A percentile compares a stretch with the other conserved stretches of the same genome.
phyloP scores from a whole-genome alignment of 2,797 vertebrate species.

The Scyliorhinus canicula region DNA sequence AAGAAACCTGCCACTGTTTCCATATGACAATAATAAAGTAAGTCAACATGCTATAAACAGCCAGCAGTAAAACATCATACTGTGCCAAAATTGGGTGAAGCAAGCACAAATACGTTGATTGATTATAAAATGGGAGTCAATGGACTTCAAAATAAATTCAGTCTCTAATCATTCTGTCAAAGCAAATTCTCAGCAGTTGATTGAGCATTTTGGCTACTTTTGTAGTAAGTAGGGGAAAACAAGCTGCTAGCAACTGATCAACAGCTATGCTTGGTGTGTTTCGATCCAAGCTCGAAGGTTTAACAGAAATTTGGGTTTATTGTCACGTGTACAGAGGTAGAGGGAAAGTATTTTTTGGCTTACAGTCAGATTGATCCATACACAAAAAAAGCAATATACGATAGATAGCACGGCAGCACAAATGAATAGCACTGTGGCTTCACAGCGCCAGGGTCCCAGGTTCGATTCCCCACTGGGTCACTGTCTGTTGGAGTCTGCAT shows the following conservation, averaged over 20 bases:
- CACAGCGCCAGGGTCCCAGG: no score
- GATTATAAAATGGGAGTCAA: no score
- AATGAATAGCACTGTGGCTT: no score
- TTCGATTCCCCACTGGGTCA: no score
- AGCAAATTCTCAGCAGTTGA: not conserved
- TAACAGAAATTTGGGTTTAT: no score
- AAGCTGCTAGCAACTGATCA: not conserved
- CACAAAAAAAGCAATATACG: no score
- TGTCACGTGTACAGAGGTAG: no score
- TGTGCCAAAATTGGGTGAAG: not conserved
- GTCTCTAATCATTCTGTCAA: not conserved
- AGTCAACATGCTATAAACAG: not conserved
- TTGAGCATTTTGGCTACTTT: not conserved
- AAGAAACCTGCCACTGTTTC: constrained; percentile 17
- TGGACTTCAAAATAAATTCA: no score
- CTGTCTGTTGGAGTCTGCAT: no score
- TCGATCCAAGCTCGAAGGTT: not conserved
- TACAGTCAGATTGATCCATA: no score
- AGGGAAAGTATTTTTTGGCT: no score
- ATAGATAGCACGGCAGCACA: no score
- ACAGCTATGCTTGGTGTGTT: not conserved
- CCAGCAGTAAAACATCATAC: not conserved
- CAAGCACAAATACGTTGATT: not conserved
- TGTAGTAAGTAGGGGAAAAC: not conserved
- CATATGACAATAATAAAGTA: not conserved